Percentiles rank a stretch among this genome's conserved stretches.
Conservation (phyloP, 2,113 vertebrate species). For the Chloebia gouldiae region DNA sequence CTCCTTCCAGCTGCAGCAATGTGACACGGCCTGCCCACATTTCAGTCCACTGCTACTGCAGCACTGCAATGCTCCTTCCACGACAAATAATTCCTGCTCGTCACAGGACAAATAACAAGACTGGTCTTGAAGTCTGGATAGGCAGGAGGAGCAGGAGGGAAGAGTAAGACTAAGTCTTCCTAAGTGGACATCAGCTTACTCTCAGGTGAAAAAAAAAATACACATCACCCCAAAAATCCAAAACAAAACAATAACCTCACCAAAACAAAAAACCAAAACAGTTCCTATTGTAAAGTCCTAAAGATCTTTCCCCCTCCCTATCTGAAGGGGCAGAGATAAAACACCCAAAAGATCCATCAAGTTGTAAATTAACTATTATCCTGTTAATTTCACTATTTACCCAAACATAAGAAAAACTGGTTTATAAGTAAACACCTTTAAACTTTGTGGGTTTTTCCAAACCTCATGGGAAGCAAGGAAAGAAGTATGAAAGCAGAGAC, state of each 20-base stretch:
- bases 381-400: background rate
- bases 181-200: background rate
- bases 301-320: accelerated
- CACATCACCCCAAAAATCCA: background rate
- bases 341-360: background rate
- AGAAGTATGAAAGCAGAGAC: background rate
- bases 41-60: background rate
- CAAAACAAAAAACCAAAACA: background rate
- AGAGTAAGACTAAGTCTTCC: background rate
- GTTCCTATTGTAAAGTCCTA: background rate
- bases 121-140: background rate
- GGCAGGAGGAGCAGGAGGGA: background rate
- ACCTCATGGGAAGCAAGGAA: background rate
- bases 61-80: background rate
- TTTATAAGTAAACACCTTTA: background rate
- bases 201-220: background rate
- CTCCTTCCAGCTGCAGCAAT: background rate
- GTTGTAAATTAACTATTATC: background rate
- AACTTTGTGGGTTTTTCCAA: background rate
- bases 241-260: background rate
- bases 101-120: background rate
- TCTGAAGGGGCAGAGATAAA: background rate
- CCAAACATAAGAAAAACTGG: background rate
- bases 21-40: background rate
- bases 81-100: background rate